Base-by-base conservation (phyloP, 1,140 invertebrate species). In the Drosophila santomea region DNA sequence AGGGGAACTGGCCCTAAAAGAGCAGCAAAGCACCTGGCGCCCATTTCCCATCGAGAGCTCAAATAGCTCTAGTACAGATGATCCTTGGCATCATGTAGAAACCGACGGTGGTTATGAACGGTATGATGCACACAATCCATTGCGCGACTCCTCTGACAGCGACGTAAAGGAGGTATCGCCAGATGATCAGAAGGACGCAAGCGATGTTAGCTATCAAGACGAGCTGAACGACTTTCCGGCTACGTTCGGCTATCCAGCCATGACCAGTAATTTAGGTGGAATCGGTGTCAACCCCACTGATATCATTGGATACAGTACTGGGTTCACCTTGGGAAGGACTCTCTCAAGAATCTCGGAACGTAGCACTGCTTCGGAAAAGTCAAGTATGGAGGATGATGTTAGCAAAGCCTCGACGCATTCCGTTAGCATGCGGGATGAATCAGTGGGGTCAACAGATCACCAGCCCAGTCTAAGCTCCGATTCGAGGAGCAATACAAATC, bases 301-400 rank as follows among this genome's bases (percentile, higher is more conserved):
- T 47, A 95, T 96, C 55, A 93, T 96, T 57, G 95, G 95, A 14
- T 96, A 95, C 74, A 95, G 95, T 17, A 93, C 94, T 55, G 95
- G 95, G 17, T 95, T 97, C 93, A 95, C 95, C 25, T 92, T 96
- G 56, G 93, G 94, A 0, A 92, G 97, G 38, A 97, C 97, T 0
- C 93, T 97, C 17, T 97, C 96, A 2, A 93, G 97, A 55, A 98
- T 98, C 82, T 97, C 96, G 3, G 97, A 98, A 93, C 93, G 96
- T 23, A 97, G 96, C 67, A 97, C 97, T 8, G 96, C 96, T 14
- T 97, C 97, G 1, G 97, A 97, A 82, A 96, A 96, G 88, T 96
- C 95, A 52, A 94, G 93, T 69, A 95, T 96, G 73, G 95, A 97
- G 68, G 96, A 97, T 84, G 96, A 97, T 92, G 96, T 96, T 0